Evolutionary conservation across 2,797 vertebrate genomes (phyloP).

Genomic region (Heliangelus exortis): DNA sequence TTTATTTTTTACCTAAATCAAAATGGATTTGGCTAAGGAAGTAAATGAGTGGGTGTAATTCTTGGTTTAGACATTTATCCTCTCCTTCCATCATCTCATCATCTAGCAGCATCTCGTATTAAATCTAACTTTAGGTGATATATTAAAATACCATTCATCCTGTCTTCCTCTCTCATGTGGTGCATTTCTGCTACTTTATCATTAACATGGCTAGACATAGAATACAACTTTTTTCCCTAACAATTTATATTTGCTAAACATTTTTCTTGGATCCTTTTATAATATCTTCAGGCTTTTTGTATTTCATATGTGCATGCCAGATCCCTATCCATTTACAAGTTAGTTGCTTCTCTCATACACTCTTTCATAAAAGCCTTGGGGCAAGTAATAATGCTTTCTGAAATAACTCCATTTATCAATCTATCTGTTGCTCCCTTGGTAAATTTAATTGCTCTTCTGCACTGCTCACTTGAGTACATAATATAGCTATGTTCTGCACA

Average conservation of each 20-base stretch:
- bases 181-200: constrained; percentile 7
- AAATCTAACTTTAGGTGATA: constrained; percentile 4
- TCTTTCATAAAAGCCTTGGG: constrained; percentile 52
- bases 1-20: constrained; percentile 56
- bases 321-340: constrained; percentile 46
- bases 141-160: constrained; percentile 15
- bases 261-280: constrained; percentile 51
- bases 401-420: constrained; percentile 71
- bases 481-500: constrained; percentile 47
- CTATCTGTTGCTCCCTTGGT: constrained; percentile 55
- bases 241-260: constrained; percentile 27
- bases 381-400: constrained; percentile 70
- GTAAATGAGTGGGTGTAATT: constrained; percentile 14
- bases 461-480: constrained; percentile 66
- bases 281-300: constrained; percentile 39
- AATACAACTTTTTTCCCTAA: background rate
- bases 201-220: background rate
- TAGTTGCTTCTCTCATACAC: constrained; percentile 35
- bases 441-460: constrained; percentile 72
- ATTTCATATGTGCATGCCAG: constrained; percentile 21
- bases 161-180: background rate
- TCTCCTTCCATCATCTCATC: constrained; percentile 4
- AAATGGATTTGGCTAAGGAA: constrained; percentile 30
- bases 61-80: constrained; percentile 32
- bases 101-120: constrained; percentile 33